Evolutionary conservation across 2,113 vertebrate species (phyloP), one percentile per base, ranked within the genome.

Genomic region (Percina caprodes): DNA sequence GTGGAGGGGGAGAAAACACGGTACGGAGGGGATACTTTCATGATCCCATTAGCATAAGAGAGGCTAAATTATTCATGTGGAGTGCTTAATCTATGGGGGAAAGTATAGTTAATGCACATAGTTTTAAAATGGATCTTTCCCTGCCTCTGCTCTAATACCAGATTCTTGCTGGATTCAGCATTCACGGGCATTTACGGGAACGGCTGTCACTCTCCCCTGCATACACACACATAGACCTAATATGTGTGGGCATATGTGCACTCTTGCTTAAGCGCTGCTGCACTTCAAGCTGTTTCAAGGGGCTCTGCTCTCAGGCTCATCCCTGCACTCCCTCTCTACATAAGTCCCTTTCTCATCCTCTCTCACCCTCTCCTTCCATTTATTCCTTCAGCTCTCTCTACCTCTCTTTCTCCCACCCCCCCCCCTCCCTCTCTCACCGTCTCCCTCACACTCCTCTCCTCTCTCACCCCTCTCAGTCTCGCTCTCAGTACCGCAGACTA

Each of bases 21-120:
- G 96, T 96, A 96, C 95, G 94, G 93, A 95, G 94, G 96, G 97
- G 97, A 97, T 97, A 99, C 97, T 98, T 97, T 97, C 97, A 97
- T 97, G 96, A 98, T 98, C 95, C 97, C 97, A 99, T 99, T 99
- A 99, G 97, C 98, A 99, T 99, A 98, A 98, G 96, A 98, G 97
- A 96, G 96, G 96, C 96, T 99, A 97, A 99, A 99, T 99, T 98
- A 99, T 99, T 99, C 97, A 99, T 99, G 97, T 89, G 92, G 96
- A 97, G 96, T 97, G 96, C 97, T 96, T 97, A 97, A 98, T 97
- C 98, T 97, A 96, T 98, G 96, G 97, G 97, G 97, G 98, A 97
- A 98, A 97, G 96, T 97, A 98, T 96, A 97, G 97, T 98, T 98
- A 98, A 99, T 99, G 98, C 97, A 98, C 96, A 98, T 97, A 98